A percentile compares a stretch with the other conserved stretches of the same genome.
Conservation (phyloP, 2,888 invertebrate genomes). For the Griposia aprilina region DNA sequence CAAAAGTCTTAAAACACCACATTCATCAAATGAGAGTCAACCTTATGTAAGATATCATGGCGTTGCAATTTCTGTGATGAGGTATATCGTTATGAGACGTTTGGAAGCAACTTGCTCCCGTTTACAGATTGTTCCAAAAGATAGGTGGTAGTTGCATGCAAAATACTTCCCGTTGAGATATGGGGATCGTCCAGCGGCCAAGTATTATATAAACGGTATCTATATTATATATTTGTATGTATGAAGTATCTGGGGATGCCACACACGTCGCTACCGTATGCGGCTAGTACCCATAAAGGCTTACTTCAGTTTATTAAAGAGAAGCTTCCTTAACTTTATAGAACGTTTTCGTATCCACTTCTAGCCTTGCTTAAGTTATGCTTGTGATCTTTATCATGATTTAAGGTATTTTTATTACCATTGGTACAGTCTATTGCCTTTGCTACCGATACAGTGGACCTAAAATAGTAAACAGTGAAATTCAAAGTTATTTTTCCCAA, state of each 20-base stretch:
- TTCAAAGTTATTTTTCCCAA: neutral
- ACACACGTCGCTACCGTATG: constrained; percentile 84
- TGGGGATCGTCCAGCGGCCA: constrained; percentile 84
- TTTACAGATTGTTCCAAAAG: constrained; percentile 88
- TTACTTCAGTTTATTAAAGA: constrained; percentile 54
- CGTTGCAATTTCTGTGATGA: constrained; percentile 55
- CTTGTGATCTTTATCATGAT: constrained; percentile 31
- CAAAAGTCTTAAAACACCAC: constrained; percentile 57
- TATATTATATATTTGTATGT: constrained; percentile 51
- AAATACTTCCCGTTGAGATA: constrained; percentile 89
- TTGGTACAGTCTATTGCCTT: neutral
- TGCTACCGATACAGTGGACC: neutral
- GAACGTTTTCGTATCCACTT: constrained; percentile 6
- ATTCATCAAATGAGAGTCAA: constrained; percentile 41
- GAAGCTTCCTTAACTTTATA: constrained; percentile 57
- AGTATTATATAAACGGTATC: constrained; percentile 82
- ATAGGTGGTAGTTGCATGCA: constrained; percentile 88
- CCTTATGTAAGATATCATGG: constrained; percentile 30
- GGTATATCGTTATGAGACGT: constrained; percentile 57
- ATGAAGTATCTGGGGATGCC: constrained; percentile 80
- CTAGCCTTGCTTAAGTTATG: constrained; percentile 17
- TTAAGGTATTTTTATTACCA: constrained; percentile 18
- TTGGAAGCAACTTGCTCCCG: constrained; percentile 76
- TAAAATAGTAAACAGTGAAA: neutral
- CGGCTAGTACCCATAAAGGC: constrained; percentile 51